Evolutionary conservation across 2,797 vertebrate species (phyloP).

Genomic region (Esox masquinongy): DNA sequence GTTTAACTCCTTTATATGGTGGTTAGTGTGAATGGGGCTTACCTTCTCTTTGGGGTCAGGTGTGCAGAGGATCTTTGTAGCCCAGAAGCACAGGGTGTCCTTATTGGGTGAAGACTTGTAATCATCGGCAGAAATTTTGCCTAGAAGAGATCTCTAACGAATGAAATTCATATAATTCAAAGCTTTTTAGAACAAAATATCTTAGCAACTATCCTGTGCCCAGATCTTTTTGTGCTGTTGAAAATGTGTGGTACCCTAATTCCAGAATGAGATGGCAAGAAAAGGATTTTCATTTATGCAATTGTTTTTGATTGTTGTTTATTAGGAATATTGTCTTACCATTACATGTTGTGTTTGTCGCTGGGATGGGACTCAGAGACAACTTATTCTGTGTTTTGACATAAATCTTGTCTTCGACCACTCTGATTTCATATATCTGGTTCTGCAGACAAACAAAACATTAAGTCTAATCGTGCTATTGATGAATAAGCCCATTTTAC

Average conservation of each 20-base stretch:
- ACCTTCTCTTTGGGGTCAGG: slow-evolving; percentile 69
- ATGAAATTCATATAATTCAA: not conserved
- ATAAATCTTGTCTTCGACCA: slow-evolving; percentile 60
- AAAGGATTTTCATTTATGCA: not conserved
- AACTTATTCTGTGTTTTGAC: slow-evolving; percentile 62
- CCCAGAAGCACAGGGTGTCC: slow-evolving; percentile 65
- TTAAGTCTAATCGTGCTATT: not conserved
- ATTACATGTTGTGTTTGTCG: slow-evolving; percentile 17
- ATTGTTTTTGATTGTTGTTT: not conserved
- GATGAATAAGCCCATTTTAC: not conserved
- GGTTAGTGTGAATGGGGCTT: slow-evolving; percentile 7
- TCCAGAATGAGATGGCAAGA: not conserved
- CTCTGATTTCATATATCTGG: slow-evolving; percentile 65
- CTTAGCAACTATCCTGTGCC: not conserved
- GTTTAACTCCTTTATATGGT: not conserved
- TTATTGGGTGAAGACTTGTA: slow-evolving; percentile 34
- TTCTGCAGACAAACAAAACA: slow-evolving; percentile 50
- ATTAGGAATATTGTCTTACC: slow-evolving; percentile 41
- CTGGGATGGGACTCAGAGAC: slow-evolving; percentile 50
- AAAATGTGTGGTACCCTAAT: not conserved
- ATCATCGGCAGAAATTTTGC: slow-evolving; percentile 24
- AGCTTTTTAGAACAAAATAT: not conserved
- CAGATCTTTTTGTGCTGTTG: not conserved
- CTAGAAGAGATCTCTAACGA: slow-evolving; percentile 15
- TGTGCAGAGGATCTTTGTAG: slow-evolving; percentile 64